Evolutionary conservation across 2,113 vertebrate genomes (phyloP).

Genomic region (Strix aluco): DNA sequence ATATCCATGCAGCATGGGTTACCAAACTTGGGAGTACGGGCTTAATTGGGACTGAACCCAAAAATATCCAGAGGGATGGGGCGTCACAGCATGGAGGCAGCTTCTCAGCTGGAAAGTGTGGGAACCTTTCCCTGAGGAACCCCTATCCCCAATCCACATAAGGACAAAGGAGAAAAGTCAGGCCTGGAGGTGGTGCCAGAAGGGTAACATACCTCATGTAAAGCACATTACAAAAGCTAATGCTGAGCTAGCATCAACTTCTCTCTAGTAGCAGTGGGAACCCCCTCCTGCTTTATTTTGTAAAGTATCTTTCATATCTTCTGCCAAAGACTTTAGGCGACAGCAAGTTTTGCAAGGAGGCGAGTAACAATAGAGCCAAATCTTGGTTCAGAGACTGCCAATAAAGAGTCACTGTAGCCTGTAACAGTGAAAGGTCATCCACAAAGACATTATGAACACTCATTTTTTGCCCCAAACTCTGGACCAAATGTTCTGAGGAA

Average conservation of each 20-base stretch:
- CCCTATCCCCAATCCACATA: neutral
- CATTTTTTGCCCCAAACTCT: slow-evolving; percentile 32
- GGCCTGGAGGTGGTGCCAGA: slow-evolving; percentile 25
- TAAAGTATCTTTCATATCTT: slow-evolving; percentile 65
- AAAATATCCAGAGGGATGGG: neutral
- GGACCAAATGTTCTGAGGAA: slow-evolving; percentile 44
- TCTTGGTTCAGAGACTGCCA: slow-evolving; percentile 32
- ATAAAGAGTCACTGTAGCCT: slow-evolving; percentile 11
- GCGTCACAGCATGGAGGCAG: neutral
- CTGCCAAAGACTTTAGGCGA: slow-evolving; percentile 59
- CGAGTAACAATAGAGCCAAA: slow-evolving; percentile 21
- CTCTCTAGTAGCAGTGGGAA: slow-evolving; percentile 57
- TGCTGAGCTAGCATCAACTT: slow-evolving; percentile 54
- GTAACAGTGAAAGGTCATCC: slow-evolving; percentile 40
- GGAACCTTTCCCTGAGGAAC: slow-evolving; percentile 15
- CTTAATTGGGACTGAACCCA: neutral
- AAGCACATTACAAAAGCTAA: slow-evolving; percentile 39
- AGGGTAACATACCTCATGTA: slow-evolving; percentile 37
- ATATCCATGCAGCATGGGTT: neutral
- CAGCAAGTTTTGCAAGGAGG: slow-evolving; percentile 54
- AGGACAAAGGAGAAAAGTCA: slow-evolving; percentile 47
- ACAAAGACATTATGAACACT: slow-evolving; percentile 25
- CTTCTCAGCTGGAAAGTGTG: neutral
- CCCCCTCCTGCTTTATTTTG: slow-evolving; percentile 54
- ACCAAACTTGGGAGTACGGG: neutral